Percentiles rank a stretch among this genome's conserved stretches.
Evolutionary conservation across 1,140 invertebrate species (phyloP).

Genomic region (Tetramorium alpestre): DNA sequence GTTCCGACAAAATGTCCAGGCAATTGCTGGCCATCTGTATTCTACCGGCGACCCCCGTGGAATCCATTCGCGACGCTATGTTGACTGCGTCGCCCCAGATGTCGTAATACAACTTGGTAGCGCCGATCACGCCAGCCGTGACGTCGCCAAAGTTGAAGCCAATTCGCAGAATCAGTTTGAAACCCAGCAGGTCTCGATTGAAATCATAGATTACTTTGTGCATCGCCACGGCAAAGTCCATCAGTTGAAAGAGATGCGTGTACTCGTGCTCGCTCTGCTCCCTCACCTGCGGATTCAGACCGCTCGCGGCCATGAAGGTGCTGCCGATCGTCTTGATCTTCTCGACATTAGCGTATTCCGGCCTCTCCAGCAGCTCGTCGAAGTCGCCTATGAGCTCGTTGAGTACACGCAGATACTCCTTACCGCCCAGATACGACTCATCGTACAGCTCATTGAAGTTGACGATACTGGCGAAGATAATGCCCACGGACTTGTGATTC

Average conservation of each 20-base stretch:
- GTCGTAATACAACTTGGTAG: constrained; percentile 98
- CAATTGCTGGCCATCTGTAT: constrained; percentile 95
- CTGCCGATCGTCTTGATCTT: constrained; percentile 99
- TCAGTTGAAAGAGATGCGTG: constrained; percentile 93
- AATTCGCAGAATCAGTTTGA: constrained; percentile 96
- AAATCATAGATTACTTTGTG: constrained; percentile 95
- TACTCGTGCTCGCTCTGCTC: constrained; percentile 88
- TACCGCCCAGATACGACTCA: constrained; percentile 96
- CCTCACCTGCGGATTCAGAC: constrained; percentile 92
- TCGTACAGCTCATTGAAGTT: constrained; percentile 99
- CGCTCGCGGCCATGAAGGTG: constrained; percentile 99
- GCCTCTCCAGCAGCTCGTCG: constrained; percentile 94
- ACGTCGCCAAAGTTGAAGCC: constrained; percentile 95
- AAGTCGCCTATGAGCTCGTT: constrained; percentile 98
- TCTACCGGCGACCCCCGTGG: constrained; percentile 93
- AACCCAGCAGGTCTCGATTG: constrained; percentile 94
- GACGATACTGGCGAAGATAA: constrained; percentile 97
- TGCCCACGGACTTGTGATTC: constrained; percentile 96
- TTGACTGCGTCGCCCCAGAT: constrained; percentile 99
- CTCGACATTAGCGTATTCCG: constrained; percentile 95
- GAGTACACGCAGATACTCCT: constrained; percentile 96
- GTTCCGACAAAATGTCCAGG: constrained; percentile 88
- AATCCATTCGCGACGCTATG: constrained; percentile 98
- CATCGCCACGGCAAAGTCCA: constrained; percentile 96
- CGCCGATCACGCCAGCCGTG: constrained; percentile 98